A percentile compares a stretch with the other conserved stretches of the same genome.
Evolutionary conservation across 2,113 vertebrate species (phyloP).

Genomic region (Zosterops pallidus): DNA sequence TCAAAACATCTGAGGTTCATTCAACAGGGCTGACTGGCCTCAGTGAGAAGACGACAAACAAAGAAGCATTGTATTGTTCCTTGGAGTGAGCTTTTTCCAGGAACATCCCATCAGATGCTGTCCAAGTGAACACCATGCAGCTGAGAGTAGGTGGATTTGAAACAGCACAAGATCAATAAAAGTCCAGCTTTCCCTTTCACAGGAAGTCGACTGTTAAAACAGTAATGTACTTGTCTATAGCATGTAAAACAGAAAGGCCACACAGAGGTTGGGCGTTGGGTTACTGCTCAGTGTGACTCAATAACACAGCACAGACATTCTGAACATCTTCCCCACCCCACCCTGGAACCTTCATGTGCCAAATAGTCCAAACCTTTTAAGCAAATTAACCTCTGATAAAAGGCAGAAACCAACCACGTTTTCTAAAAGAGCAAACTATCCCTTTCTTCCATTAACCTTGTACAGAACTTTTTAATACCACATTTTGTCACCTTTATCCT

Average conservation of each 20-base stretch:
- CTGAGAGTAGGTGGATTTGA: constrained; percentile 58
- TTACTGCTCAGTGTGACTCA: not conserved
- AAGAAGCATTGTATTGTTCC: constrained; percentile 61
- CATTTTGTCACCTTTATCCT: not conserved
- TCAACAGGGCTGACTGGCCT: constrained; percentile 37
- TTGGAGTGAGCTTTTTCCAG: constrained; percentile 25
- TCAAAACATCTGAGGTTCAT: constrained; percentile 68
- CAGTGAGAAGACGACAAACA: constrained; percentile 54
- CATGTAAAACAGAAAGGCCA: constrained; percentile 52
- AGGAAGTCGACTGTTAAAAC: constrained; percentile 56
- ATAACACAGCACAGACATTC: not conserved
- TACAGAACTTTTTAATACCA: not conserved
- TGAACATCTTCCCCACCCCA: constrained; percentile 28
- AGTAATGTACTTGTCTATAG: constrained; percentile 49
- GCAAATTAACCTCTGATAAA: not conserved
- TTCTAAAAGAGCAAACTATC: not conserved
- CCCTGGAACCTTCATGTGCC: not conserved
- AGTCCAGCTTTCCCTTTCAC: constrained; percentile 43
- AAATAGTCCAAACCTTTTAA: not conserved
- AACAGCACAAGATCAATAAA: constrained; percentile 52
- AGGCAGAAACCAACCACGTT: not conserved
- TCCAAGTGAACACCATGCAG: constrained; percentile 54
- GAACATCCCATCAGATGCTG: constrained; percentile 55
- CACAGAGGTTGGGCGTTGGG: constrained; percentile 7
- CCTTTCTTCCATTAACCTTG: not conserved